Evolutionary conservation across 2,797 vertebrate species (phyloP), one percentile per base, ranked within the genome.

Genomic region (Podarcis siculus): DNA sequence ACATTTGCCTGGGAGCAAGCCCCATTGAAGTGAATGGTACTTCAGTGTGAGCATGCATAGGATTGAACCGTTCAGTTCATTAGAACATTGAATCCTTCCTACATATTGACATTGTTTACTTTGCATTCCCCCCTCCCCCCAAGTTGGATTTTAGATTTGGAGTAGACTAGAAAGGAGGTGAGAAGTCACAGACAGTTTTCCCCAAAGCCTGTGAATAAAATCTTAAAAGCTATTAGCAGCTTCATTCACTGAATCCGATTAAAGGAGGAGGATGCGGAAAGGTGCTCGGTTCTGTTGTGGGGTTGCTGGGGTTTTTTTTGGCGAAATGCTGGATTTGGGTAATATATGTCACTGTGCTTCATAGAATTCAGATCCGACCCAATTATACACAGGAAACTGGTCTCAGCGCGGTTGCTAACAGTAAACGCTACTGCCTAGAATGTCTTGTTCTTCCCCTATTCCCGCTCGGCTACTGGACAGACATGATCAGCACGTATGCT

Each of bases 221-320:
- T 85, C 83, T 81, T 66, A 76, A 67, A 89, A 81, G n/a, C 67
- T 66, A 85, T 85, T 73, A 89, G n/a, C 12, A 21, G 49, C 58
- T 58, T 32, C 19, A 27, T 87, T 32, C 0, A 2, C 45, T 55
- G 67, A 80, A 39, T 75, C 58, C 71, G 67, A 7, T 85, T 73
- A 80, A 89, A 67, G 35, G 12, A 9, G 25, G 23, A 32, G 12
- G 25, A 19, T 37, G 8, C 61, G 25, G 37, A 66, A 49, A 73
- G 58, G 13, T 67, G n/a, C 30, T 82, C 39, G 64, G 25, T 79
- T 7, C 49, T 55, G 49, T 55, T 15, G 3, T 55, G 49, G 3
- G 49, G 13, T 15, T 55, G 49, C 15, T 55, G 49, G 12, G 45
- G 45, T 2, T 8, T 8, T 9, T 45, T 67, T 37, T 83, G 61